These are phyloP conservation scores for Drusus annulatus DNA, from an alignment of 1,140 invertebrate genomes.

Conservation along the genomic window DNA sequence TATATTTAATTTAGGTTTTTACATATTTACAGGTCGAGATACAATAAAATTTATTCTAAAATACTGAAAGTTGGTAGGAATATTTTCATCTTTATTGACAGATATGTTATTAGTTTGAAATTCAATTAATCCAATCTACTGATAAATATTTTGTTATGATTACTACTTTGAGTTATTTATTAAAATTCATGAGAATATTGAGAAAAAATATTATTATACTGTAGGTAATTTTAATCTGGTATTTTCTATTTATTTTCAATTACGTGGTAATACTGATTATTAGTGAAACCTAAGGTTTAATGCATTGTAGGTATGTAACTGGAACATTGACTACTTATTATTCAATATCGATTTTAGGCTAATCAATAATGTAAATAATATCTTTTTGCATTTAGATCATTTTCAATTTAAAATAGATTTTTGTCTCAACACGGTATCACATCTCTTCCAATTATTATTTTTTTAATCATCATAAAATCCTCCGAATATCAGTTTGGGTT, in stretches of 20 bases:
- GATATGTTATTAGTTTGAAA: constrained; percentile 34
- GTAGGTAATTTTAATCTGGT: neutral
- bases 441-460: too few relatives aligned
- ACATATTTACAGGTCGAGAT: constrained; percentile 23
- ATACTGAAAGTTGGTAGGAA: constrained; percentile 14
- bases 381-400: too few relatives aligned
- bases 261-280: neutral
- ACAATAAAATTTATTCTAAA: constrained; percentile 9
- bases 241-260: neutral
- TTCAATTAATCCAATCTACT: constrained; percentile 19
- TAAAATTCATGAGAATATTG: neutral
- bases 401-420: too few relatives aligned
- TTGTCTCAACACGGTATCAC: too few relatives aligned
- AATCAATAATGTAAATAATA: too few relatives aligned
- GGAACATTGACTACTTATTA: too few relatives aligned
- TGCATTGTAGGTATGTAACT: neutral
- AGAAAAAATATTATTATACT: neutral
- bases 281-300: constrained; percentile 11
- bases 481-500: too few relatives aligned
- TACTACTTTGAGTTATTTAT: constrained; percentile 11
- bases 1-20: constrained; percentile 18
- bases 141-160: neutral
- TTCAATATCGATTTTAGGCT: too few relatives aligned
- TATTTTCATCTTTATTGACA: neutral
- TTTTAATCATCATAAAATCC: too few relatives aligned